Conservation (phyloP, 2,888 invertebrate species). For the Prenolepis imparis region DNA sequence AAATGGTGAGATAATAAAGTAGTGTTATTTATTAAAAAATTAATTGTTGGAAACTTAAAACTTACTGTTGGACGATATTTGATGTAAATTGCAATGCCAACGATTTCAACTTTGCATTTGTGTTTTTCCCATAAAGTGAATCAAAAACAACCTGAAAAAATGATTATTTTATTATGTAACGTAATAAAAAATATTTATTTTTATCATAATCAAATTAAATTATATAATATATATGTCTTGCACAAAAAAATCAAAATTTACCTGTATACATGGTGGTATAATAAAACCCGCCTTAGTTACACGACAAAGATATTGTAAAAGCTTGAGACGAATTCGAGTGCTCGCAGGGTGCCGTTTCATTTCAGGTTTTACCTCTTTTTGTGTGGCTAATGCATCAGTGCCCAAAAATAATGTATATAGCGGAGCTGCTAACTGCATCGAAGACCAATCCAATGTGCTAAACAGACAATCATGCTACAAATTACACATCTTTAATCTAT, state of each 20-base stretch:
- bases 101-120: conserved; percentile 93
- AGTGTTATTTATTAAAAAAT: background rate
- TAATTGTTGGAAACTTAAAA: conserved; percentile 24
- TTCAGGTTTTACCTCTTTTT: conserved; percentile 88
- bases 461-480: conserved; percentile 73
- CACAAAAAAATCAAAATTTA: conserved; percentile 80
- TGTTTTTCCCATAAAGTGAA: conserved; percentile 93
- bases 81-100: conserved; percentile 93
- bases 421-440: conserved; percentile 90
- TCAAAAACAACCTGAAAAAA: conserved; percentile 92
- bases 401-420: conserved; percentile 94
- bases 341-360: conserved; percentile 93
- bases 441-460: conserved; percentile 93
- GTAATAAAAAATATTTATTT: background rate
- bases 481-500: conserved; percentile 28
- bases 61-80: conserved; percentile 93
- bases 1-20: background rate
- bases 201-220: background rate
- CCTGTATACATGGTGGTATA: conserved; percentile 94
- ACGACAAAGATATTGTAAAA: conserved; percentile 93
- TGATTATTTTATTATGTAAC: conserved; percentile 48
- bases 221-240: conserved; percentile 1
- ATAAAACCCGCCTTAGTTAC: conserved; percentile 91
- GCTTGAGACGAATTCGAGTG: conserved; percentile 93
- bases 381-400: conserved; percentile 87